phyloP scores from a whole-genome alignment of 2,888 invertebrate genomes.

The Callinectes sapidus region DNA sequence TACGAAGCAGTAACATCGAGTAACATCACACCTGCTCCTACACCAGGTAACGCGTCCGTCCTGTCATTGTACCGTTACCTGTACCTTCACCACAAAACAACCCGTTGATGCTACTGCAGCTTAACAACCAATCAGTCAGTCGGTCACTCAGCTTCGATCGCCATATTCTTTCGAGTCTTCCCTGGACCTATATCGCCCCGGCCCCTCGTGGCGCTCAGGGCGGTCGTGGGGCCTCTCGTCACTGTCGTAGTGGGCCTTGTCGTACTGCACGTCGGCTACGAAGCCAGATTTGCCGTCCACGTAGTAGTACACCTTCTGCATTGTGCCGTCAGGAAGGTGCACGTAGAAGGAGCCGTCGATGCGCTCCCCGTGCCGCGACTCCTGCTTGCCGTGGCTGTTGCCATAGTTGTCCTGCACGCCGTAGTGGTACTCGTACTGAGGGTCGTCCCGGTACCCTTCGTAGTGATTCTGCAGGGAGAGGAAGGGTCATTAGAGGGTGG shows the following conservation, averaged over 20 bases:
- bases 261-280: conserved; percentile 28
- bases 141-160: background rate
- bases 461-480: background rate
- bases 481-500: background rate
- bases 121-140: no score
- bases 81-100: background rate
- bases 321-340: conserved; percentile 37
- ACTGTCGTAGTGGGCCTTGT: conserved; percentile 11
- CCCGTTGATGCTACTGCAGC: no score
- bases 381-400: conserved; percentile 44
- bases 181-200: background rate
- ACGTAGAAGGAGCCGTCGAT: conserved; percentile 34
- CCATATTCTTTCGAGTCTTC: background rate
- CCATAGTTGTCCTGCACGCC: background rate
- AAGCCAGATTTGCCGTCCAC: conserved; percentile 47
- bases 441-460: background rate
- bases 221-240: background rate
- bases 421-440: background rate
- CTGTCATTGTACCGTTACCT: background rate
- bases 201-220: background rate
- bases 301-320: conserved; percentile 44
- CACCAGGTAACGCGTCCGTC: background rate
- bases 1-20: background rate
- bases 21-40: background rate
- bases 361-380: conserved; percentile 3